Base-by-base conservation (phyloP, 1,140 invertebrate species). In the Nylanderia fulva region DNA sequence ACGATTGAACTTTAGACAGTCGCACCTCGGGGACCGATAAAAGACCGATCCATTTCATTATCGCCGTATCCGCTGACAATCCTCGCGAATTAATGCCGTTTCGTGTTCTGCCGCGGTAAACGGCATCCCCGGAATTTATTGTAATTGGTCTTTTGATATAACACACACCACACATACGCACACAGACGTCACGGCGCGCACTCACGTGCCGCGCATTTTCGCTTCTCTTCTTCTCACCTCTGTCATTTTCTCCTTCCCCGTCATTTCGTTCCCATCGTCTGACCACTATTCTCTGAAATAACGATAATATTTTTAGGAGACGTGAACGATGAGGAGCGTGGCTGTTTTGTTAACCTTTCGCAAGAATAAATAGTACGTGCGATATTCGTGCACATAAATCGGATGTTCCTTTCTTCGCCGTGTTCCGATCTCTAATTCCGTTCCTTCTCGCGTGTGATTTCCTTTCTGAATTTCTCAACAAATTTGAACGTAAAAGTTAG, bases 101-200 rank as follows among this genome's bases (percentile, higher is more conserved):
- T 91, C 89, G 91, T 91, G 90, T 88, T 86, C 85, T 80, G 48
- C 61, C 71, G 88, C 86, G 87, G 90, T 88, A 91, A 92, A 85
- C 88, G 87, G 82, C 87, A 80, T 88, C 84, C 87, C 84, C 84
- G 69, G 77, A 92, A 92, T 92, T 92, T 92, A 92, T 91, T 90
- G 88, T 91, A 92, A 92, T 91, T 92, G 91, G 85, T 91, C 90
- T 91, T 92, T 92, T 91, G 90, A 91, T 92, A 92, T 86, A 92
- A 76, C 84, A 18, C 45, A 48, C 45, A 48, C 45, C 45, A 48
- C 45, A 48, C 15, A 4, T 48, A 48, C 45, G 45, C 13, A 13
- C 45, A 18, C 45, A 18, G 4, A 33, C 29, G 77, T 42, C 60
- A 45, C 42, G 27, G 75, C 61, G 61, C 61, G 83, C 68, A 79